Evolutionary conservation across 2,797 vertebrate genomes (phyloP).

Genomic region (Chaetophractus vellerosus): DNA sequence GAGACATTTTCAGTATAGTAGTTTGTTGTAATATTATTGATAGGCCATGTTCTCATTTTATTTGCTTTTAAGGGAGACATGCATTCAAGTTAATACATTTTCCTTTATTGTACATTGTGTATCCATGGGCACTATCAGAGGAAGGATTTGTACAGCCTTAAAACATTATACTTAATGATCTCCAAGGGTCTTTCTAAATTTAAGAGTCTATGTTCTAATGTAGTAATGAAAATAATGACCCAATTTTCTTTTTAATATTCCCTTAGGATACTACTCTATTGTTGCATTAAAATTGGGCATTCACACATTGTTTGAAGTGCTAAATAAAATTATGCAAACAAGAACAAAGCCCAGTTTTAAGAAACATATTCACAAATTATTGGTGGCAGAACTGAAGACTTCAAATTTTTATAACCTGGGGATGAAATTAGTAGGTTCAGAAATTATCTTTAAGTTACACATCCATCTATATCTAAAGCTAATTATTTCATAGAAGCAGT

Average conservation of each 20-base stretch:
- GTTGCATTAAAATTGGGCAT: slow-evolving; percentile 44
- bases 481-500: not conserved
- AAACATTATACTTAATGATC: not conserved
- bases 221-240: slow-evolving; percentile 52
- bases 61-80: slow-evolving; percentile 18
- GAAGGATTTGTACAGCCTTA: not conserved
- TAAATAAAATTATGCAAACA: slow-evolving; percentile 61
- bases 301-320: not conserved
- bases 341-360: slow-evolving; percentile 50
- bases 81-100: not conserved
- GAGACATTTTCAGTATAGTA: not conserved
- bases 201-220: slow-evolving; percentile 58
- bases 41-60: not conserved
- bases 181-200: slow-evolving; percentile 51
- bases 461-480: not conserved
- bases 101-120: not conserved
- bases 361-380: not conserved
- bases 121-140: not conserved
- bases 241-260: slow-evolving; percentile 57
- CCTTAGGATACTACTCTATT: not conserved
- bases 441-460: not conserved
- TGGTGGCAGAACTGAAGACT: not conserved
- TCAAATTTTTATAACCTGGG: not conserved
- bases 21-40: not conserved
- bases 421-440: slow-evolving; percentile 33